These are phyloP conservation scores for Drosophila truncata DNA, from an alignment of 1,140 invertebrate species.

Conservation along the genomic window DNA sequence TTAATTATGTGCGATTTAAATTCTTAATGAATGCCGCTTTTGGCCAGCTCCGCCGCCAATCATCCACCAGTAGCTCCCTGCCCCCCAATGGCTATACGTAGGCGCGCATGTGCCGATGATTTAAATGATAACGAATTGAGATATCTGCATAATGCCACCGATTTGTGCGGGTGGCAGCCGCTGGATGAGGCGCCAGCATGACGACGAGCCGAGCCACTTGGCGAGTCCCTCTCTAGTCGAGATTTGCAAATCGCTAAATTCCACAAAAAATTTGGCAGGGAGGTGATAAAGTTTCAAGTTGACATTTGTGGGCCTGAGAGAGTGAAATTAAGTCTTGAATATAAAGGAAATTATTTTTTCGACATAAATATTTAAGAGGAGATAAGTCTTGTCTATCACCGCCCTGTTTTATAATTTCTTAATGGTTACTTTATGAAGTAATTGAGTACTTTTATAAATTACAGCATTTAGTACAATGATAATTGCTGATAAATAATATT, in stretches of 20 bases:
- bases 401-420: not conserved
- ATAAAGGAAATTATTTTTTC: not conserved
- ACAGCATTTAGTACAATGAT: too few species aligned
- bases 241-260: conserved; percentile 18
- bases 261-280: not conserved
- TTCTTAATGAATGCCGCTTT: conserved; percentile 80
- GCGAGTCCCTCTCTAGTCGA: not conserved
- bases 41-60: conserved; percentile 35
- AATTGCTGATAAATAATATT: too few species aligned
- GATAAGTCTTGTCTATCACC: not conserved
- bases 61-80: conserved; percentile 18
- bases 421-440: not conserved
- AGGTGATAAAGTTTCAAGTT: conserved; percentile 10
- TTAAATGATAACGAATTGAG: conserved; percentile 74
- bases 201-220: conserved; percentile 19
- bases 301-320: conserved; percentile 3
- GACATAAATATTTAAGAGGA: not conserved
- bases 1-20: conserved; percentile 82
- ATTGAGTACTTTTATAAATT: too few species aligned
- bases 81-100: conserved; percentile 18
- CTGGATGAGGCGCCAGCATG: conserved; percentile 30
- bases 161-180: conserved; percentile 29
- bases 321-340: not conserved
- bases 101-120: conserved; percentile 71
- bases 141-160: conserved; percentile 67